Conservation (phyloP, 1,140 invertebrate species). For the Cotesia glomerata region DNA sequence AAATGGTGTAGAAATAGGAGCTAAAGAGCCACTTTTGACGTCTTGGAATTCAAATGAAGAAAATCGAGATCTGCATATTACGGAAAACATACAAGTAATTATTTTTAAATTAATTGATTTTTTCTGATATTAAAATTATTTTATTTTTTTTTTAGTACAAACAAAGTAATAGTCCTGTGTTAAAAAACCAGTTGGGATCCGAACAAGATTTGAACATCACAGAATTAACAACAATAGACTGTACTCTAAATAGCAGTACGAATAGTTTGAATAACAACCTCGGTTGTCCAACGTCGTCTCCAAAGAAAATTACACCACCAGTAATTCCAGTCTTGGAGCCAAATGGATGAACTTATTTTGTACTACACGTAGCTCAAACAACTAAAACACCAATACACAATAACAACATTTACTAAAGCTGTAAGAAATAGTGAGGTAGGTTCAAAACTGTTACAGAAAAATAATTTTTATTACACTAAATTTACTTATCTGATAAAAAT, state of each 20-base stretch:
- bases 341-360: slow-evolving; percentile 51
- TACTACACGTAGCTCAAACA: not conserved
- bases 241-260: slow-evolving; percentile 48
- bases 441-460: not conserved
- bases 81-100: slow-evolving; percentile 66
- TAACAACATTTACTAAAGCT: not conserved
- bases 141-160: slow-evolving; percentile 44
- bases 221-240: slow-evolving; percentile 53
- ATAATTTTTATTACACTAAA: not conserved
- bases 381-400: not conserved
- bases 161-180: slow-evolving; percentile 37
- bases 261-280: slow-evolving; percentile 59
- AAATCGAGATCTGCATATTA: slow-evolving; percentile 60
- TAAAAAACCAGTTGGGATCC: slow-evolving; percentile 29
- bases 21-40: slow-evolving; percentile 57
- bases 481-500: too few relatives aligned
- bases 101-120: not conserved
- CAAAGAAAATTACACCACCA: slow-evolving; percentile 44
- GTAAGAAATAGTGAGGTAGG: not conserved
- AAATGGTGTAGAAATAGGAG: slow-evolving; percentile 60
- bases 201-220: slow-evolving; percentile 48
- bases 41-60: slow-evolving; percentile 61
- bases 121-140: slow-evolving; percentile 5
- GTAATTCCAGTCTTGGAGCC: slow-evolving; percentile 53
- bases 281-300: slow-evolving; percentile 38